Percentiles rank a stretch among this genome's conserved stretches.
Conservation (phyloP, 2,797 vertebrate species). For the Gymnoscopelus microlampas region DNA sequence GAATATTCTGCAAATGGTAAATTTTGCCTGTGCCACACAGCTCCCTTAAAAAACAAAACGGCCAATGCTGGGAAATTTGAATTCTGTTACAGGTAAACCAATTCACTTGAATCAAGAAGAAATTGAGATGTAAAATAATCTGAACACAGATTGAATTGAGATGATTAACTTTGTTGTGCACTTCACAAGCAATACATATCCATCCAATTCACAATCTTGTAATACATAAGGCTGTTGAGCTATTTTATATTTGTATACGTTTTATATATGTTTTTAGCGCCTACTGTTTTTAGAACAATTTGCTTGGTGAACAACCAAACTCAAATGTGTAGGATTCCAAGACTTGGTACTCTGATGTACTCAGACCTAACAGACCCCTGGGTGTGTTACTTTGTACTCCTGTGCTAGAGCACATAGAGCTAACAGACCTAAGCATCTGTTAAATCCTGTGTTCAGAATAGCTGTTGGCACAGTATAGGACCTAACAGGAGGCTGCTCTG, state of each 20-base stretch:
- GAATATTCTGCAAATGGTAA: too few relatives aligned
- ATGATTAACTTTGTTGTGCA: background rate
- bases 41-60: too few relatives aligned
- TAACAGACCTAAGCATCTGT: background rate
- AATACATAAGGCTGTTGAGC: too few relatives aligned
- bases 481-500: conserved; percentile 80
- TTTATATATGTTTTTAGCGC: too few relatives aligned
- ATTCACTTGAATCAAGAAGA: background rate
- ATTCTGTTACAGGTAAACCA: background rate
- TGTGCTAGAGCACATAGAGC: background rate
- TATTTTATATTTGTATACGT: too few relatives aligned
- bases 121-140: background rate
- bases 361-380: too few relatives aligned
- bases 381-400: conserved; percentile 4
- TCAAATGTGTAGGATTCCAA: background rate
- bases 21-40: too few relatives aligned
- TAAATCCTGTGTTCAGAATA: background rate
- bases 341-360: background rate
- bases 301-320: background rate
- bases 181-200: background rate
- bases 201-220: too few relatives aligned
- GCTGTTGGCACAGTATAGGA: conserved; percentile 21
- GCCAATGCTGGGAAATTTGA: background rate
- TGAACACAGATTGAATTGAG: background rate
- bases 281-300: too few relatives aligned